Conservation (phyloP, 2,113 vertebrate species). For the Trogon surrucura region DNA sequence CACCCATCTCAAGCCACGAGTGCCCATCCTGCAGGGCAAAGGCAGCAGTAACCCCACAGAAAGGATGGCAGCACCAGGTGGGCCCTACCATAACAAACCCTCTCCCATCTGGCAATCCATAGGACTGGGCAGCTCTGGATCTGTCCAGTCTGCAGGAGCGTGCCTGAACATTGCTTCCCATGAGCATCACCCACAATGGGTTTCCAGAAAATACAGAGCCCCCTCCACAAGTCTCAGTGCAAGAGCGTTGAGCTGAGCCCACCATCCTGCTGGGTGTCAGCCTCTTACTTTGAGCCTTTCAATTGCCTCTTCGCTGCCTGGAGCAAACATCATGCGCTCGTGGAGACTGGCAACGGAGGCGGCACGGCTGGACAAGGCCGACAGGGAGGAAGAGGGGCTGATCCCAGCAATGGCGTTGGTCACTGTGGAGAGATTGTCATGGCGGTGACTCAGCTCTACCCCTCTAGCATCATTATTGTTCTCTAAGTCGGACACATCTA, state of each 20-base stretch:
- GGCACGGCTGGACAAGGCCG: conserved; percentile 91
- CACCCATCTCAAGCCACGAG: not conserved
- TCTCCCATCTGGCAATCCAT: accelerated
- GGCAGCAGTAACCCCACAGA: accelerated
- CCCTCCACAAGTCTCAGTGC: not conserved
- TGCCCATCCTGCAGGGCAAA: not conserved
- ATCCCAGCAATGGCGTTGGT: conserved; percentile 95
- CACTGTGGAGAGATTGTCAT: conserved; percentile 97
- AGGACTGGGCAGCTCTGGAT: not conserved
- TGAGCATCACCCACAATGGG: not conserved
- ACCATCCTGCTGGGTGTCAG: accelerated
- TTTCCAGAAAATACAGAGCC: not conserved
- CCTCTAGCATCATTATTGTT: conserved; percentile 84
- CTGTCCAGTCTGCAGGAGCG: not conserved
- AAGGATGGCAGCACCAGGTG: not conserved
- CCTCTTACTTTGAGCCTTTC: conserved; percentile 92
- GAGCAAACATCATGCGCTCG: conserved; percentile 94
- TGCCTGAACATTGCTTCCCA: accelerated
- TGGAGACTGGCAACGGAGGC: conserved; percentile 94
- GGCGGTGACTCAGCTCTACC: conserved; percentile 81
- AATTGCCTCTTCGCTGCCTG: conserved; percentile 94
- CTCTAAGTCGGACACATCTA: conserved; percentile 87
- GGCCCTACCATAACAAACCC: not conserved
- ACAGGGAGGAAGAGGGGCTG: conserved; percentile 95
- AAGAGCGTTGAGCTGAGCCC: not conserved